Base-by-base conservation (phyloP, 2,797 vertebrate genomes). In the Anniella stebbinsi region DNA sequence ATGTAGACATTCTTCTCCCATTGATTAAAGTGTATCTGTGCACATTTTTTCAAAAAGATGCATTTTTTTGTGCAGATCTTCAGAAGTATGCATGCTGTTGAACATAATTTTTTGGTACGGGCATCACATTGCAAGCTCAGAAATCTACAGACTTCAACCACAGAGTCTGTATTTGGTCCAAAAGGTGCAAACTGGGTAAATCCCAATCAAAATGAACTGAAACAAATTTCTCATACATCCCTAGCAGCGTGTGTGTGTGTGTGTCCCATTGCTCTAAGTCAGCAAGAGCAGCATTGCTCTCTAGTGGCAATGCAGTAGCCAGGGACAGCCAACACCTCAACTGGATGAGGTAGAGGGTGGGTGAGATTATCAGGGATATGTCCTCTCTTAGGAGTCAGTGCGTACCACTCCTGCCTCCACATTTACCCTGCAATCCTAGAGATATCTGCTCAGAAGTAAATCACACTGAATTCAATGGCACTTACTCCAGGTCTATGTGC, bases 281-380 rank as follows among this genome's bases (percentile, higher is more conserved):
- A 45, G 12, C 48, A 77, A 89, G 57, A 63, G 57, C 72, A 87
- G 21, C 60, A 90, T 45, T 84, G 89, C 89, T 86, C 72, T 57
- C 89, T 90, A 69, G 80, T 87, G 89, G 85, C 36, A 45, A 77
- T 13, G 54, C 17, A 45, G 38, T 28, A 38, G 25, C 23, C 12
- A 73, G 36, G n/a, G 69, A 38, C 12, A 23, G 57, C 28, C 15
- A 38, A 4, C 30, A 9, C 73, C 48, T 86, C 82, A 21, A 36
- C 45, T 51, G 10, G 45, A 21, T 63, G 81, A 12, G 80, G 6
- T 45, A 45, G 45, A 45, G 45, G 45, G 45, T 45, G 45, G 45
- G 28, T 25, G 8, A 85, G 17, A 23, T 72, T n/a, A 30, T 28
- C 57, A 83, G 25, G 13, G 60, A 33, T 21, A 30, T n/a, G 48